Conservation (phyloP, 92 coral and sea anemone genomes). For the Umimayanthus kanabou region DNA sequence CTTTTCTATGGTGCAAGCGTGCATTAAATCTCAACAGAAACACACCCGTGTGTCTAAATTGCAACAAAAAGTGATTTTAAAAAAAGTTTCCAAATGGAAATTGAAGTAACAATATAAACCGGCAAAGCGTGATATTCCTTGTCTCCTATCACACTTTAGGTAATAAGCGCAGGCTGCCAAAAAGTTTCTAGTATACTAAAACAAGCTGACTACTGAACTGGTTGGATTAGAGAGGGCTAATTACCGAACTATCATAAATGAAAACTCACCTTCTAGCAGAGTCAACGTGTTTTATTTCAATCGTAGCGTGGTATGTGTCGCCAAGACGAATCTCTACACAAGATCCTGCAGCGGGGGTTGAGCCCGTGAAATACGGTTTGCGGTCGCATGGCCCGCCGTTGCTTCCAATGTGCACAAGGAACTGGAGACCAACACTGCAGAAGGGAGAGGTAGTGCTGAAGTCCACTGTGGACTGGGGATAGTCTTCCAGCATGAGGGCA, state of each 20-base stretch:
- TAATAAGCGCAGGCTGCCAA: too few relatives aligned
- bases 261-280: conserved; percentile 36
- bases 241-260: conserved; percentile 23
- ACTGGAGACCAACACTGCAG: conserved; percentile 54
- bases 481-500: conserved; percentile 61
- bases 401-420: conserved; percentile 44
- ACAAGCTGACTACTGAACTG: too few relatives aligned
- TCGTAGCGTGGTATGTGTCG: conserved; percentile 29
- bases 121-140: too few relatives aligned
- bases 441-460: conserved; percentile 49
- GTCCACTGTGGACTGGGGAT: conserved; percentile 47
- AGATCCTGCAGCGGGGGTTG: conserved; percentile 51
- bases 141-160: too few relatives aligned
- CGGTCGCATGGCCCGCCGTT: conserved; percentile 39
- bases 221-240: too few relatives aligned
- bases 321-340: conserved; percentile 56
- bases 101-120: too few relatives aligned
- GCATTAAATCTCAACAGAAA: too few relatives aligned
- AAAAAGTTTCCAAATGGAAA: too few relatives aligned
- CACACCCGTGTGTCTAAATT: too few relatives aligned
- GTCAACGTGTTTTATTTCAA: conserved; percentile 50
- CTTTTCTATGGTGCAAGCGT: too few relatives aligned
- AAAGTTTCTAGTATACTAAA: too few relatives aligned
- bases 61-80: too few relatives aligned
- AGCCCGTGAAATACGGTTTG: conserved; percentile 46